phyloP scores from a whole-genome alignment of 2,888 invertebrate genomes.

The Brenthis daphne region DNA sequence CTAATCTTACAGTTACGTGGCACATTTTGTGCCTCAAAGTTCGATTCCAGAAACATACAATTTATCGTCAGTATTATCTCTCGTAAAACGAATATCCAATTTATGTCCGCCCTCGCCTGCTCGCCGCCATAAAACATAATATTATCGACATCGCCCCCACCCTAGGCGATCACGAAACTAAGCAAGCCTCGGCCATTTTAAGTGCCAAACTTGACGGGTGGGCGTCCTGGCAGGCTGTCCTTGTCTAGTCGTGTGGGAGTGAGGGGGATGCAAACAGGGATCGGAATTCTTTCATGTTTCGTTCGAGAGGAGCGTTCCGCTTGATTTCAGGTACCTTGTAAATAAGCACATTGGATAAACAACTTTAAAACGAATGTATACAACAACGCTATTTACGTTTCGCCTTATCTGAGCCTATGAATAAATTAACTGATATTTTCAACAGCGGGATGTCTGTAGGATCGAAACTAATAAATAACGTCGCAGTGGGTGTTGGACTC shows the following conservation, averaged over 20 bases:
- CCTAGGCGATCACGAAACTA: slow-evolving; percentile 80
- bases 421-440: slow-evolving; percentile 40
- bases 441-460: slow-evolving; percentile 38
- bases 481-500: slow-evolving; percentile 26
- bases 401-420: slow-evolving; percentile 39
- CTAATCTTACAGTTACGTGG: slow-evolving; percentile 43
- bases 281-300: slow-evolving; percentile 68
- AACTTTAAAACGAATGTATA: slow-evolving; percentile 33
- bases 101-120: slow-evolving; percentile 65
- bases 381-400: slow-evolving; percentile 38
- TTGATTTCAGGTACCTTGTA: slow-evolving; percentile 61
- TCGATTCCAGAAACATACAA: slow-evolving; percentile 69
- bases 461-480: slow-evolving; percentile 38
- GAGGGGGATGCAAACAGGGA: slow-evolving; percentile 53
- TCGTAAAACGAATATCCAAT: slow-evolving; percentile 78
- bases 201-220: slow-evolving; percentile 71
- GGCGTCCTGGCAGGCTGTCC: slow-evolving; percentile 52
- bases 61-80: slow-evolving; percentile 73
- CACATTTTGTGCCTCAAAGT: slow-evolving; percentile 45
- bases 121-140: slow-evolving; percentile 77
- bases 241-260: slow-evolving; percentile 47
- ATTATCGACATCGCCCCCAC: slow-evolving; percentile 79
- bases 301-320: slow-evolving; percentile 58
- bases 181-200: slow-evolving; percentile 78
- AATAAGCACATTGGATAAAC: slow-evolving; percentile 46